These are phyloP conservation scores for Dromiciops gliroides DNA, from an alignment of 2,113 vertebrate species.

Conservation along the genomic window DNA sequence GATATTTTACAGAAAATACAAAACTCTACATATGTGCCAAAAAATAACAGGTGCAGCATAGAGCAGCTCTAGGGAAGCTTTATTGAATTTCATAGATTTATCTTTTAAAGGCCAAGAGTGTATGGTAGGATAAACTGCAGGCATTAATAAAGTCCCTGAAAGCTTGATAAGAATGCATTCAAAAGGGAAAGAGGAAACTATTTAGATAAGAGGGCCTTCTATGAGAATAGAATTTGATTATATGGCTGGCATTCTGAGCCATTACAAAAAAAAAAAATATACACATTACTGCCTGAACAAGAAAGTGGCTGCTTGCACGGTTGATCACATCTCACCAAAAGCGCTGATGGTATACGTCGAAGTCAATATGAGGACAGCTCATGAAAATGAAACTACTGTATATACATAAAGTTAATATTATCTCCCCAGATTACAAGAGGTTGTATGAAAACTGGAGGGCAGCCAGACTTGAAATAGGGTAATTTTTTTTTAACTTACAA, in stretches of 20 bases:
- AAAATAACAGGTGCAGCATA: constrained; percentile 63
- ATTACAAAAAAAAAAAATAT: constrained; percentile 40
- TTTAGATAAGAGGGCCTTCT: constrained; percentile 64
- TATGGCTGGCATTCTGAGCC: constrained; percentile 55
- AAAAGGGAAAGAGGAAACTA: constrained; percentile 60
- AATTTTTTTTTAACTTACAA: background rate
- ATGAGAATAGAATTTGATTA: constrained; percentile 60
- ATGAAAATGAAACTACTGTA: constrained; percentile 7
- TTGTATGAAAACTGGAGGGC: constrained; percentile 5
- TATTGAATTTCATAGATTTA: constrained; percentile 76
- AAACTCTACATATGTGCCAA: constrained; percentile 54
- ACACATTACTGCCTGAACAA: background rate
- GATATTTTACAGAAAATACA: constrained; percentile 65
- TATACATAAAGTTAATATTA: background rate
- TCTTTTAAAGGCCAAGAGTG: constrained; percentile 58
- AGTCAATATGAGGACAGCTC: constrained; percentile 14
- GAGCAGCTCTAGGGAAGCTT: constrained; percentile 48
- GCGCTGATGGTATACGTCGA: background rate
- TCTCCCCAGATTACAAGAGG: background rate
- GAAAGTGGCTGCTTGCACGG: constrained; percentile 25
- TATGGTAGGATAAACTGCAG: constrained; percentile 54
- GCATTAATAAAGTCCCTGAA: constrained; percentile 65
- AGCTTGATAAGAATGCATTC: constrained; percentile 63
- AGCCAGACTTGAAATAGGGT: background rate
- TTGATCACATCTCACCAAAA: constrained; percentile 49